Evolutionary conservation across 2,113 vertebrate species (phyloP), one percentile per base, ranked within the genome.

Genomic region (Pandion haliaetus): DNA sequence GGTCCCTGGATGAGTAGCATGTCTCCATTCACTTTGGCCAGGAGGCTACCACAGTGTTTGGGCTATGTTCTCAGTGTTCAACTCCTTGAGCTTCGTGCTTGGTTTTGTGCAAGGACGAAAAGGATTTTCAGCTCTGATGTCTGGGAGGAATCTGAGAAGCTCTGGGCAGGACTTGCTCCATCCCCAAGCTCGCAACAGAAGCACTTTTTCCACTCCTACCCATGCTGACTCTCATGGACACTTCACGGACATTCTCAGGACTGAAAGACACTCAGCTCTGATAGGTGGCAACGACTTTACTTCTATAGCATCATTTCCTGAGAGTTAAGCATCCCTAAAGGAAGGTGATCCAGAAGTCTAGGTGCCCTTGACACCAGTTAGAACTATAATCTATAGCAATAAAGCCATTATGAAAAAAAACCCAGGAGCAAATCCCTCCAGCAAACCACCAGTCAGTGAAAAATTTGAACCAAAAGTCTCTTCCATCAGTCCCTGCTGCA

Each of bases 351-450:
- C 90, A 91, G 91, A 91, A 76, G 49, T 88, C 66, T 28, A 82
- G 83, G 90, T 95, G 88, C 74, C 88, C 83, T 96, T 93, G 86
- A 90, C 84, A 95, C 70, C 78, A 84, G 86, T 89, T 73, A 94
- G 66, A 90, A 58, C 91, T 45, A 52, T 77, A 91, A 96, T 94
- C 93, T 93, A 80, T 44, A 76, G 55, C 54, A 69, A 61, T 74
- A 91, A 95, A 91, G 50, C 80, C 76, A 91, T 94, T 88, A 84
- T n/a, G 70, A 94, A 94, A 95, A 79, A 96, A 84, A 92, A 79
- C 49, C 49, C 69, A 91, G 81, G 45, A 88, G 54, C 47, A 97
- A 96, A 97, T 94, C 86, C 63, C 69, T 95, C 74, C 81, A 71
- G 92, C 82, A 93, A 95, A 97, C 93, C 92, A 72, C 69, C 59